phyloP scores from a whole-genome alignment of 2,797 vertebrate genomes.

The Myiotriccus ornatus region DNA sequence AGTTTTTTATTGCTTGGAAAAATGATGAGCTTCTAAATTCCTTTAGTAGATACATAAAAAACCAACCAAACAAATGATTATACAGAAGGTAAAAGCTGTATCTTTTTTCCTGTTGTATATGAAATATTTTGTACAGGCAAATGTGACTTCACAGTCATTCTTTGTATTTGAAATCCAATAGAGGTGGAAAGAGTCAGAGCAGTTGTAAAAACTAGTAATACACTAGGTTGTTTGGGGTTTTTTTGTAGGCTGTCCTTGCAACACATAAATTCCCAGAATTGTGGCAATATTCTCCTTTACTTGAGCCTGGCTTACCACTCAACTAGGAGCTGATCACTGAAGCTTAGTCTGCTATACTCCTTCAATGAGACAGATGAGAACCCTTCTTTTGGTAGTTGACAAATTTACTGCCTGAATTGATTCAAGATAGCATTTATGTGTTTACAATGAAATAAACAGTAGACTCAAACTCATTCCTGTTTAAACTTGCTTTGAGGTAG shows the following conservation, averaged over 20 bases:
- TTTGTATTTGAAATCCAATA: not conserved
- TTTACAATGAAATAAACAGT: not conserved
- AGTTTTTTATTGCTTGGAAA: not conserved
- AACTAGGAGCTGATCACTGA: not conserved
- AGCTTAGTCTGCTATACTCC: not conserved
- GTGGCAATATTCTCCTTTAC: not conserved
- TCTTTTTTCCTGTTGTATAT: not conserved
- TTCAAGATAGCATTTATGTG: not conserved
- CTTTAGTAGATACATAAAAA: not conserved
- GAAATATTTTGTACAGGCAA: not conserved
- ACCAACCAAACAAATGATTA: not conserved
- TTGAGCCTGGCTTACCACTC: not conserved
- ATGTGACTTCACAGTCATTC: not conserved
- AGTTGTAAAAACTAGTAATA: not conserved
- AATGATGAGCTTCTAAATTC: not conserved
- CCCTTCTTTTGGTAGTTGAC: not conserved
- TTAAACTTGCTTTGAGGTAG: not conserved
- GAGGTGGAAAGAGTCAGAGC: not conserved
- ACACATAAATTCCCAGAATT: not conserved
- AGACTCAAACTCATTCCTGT: not conserved
- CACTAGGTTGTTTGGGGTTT: not conserved
- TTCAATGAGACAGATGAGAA: not conserved
- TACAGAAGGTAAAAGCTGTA: not conserved
- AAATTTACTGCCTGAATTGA: not conserved
- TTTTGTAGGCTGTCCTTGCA: not conserved